phyloP scores from a whole-genome alignment of 2,888 invertebrate species.

The Mesorhabditis spiculigera region DNA sequence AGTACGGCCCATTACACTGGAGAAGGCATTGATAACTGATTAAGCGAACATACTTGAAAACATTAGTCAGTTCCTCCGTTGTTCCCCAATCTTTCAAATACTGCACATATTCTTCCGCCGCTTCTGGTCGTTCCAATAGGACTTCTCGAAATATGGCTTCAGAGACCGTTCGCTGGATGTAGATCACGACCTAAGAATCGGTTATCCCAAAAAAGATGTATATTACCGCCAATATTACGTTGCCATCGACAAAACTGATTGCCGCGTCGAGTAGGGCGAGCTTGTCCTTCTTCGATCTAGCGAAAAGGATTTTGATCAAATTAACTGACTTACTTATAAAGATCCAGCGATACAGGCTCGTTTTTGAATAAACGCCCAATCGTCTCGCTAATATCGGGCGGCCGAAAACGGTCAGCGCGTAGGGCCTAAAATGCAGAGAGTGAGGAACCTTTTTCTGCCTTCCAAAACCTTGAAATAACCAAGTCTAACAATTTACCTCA shows the following conservation, averaged over 20 bases:
- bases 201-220: too few relatives aligned
- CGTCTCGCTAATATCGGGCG: slow-evolving; percentile 3
- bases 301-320: too few relatives aligned
- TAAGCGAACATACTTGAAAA: not conserved
- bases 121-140: not conserved
- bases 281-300: not conserved
- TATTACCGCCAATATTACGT: not conserved
- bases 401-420: not conserved
- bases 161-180: slow-evolving; percentile 1
- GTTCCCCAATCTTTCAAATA: not conserved
- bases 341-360: not conserved
- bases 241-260: not conserved
- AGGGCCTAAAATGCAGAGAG: not conserved
- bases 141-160: not conserved
- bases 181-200: not conserved
- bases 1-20: not conserved
- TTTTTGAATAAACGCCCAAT: not conserved
- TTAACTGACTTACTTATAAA: not conserved
- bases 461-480: too few relatives aligned
- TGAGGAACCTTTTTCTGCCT: too few relatives aligned
- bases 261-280: slow-evolving; percentile 3
- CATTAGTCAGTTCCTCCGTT: not conserved
- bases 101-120: not conserved
- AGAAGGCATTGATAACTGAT: too few relatives aligned
- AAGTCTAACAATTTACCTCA: too few relatives aligned